Conservation (phyloP, 2,888 invertebrate genomes). For the Polyommatus iphigenia region DNA sequence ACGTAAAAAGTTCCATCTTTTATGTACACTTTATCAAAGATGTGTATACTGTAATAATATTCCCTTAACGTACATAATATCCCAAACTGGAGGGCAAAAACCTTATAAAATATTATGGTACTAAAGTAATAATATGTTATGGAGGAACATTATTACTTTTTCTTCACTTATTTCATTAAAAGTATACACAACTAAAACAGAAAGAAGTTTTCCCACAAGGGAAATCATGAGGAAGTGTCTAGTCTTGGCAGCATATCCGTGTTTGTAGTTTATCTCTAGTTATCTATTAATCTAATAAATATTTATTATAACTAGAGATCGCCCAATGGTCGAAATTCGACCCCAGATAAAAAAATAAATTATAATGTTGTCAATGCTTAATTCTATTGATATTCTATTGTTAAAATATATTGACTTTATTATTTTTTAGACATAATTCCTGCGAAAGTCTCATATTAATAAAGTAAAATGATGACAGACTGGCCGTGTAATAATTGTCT, state of each 20-base stretch:
- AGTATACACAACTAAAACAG: not conserved
- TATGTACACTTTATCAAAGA: not conserved
- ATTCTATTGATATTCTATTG: too few species aligned
- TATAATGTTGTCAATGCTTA: too few species aligned
- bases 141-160: conserved; percentile 8
- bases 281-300: not conserved
- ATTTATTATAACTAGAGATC: too few species aligned
- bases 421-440: too few species aligned
- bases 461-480: too few species aligned
- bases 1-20: not conserved
- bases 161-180: not conserved
- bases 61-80: not conserved
- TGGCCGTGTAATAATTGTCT: too few species aligned
- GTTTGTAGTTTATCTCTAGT: not conserved
- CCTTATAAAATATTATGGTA: not conserved
- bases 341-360: too few species aligned
- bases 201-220: not conserved
- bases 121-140: conserved; percentile 5
- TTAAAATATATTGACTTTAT: too few species aligned
- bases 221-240: not conserved
- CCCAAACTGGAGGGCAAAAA: not conserved
- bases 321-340: too few species aligned
- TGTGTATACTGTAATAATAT: not conserved
- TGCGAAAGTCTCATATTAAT: too few species aligned
- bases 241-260: not conserved